Base-by-base conservation (phyloP, 2,888 invertebrate genomes). In the Latheticus oryzae region DNA sequence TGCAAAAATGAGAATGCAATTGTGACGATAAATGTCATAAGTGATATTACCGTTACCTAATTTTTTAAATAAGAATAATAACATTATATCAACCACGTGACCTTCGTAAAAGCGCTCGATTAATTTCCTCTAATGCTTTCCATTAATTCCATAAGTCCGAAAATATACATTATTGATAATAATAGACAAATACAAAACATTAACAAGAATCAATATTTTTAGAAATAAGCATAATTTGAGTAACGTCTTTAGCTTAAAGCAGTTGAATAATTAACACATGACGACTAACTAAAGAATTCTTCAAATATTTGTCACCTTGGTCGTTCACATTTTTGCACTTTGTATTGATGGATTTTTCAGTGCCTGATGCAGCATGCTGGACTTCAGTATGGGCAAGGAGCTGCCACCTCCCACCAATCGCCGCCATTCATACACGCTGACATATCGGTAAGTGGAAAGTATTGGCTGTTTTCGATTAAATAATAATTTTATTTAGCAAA, bases 361-460 rank as follows among this genome's bases (percentile, higher is more conserved):
- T 70, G 69, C 71, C 74, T 70, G 62, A 74, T 74, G 74, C 73
- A 74, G 72, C 72, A 74, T 74, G 74, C 68, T 64, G 71, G 68
- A 62, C 53, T 50, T 42, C 70, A 72, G 62, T 74, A 68, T 64
- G 72, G 71, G 65, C 71, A 70, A 70, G 73, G 71, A 67, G 70
- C 69, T 69, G 71, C 71, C 60, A 71, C 73, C 67, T 71, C 73
- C 65, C 74, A 70, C 64, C 73, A 65, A 70, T 70, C 69, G 66
- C 72, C 67, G 60, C 66, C 64, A 59, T 64, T 68, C 54, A 65
- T 64, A 47, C 58, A 71, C 35, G 67, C 69, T 55, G 63, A 64
- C 28, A 37, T 52, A 38, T 66, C 71, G 66, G 72, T 72, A 52
- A 68, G 70, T 66, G 15, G 33, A n/a, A n/a, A n/a, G n/a, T 5